phyloP scores from a whole-genome alignment of 2,797 vertebrate genomes.

The Gephyroberyx darwinii region DNA sequence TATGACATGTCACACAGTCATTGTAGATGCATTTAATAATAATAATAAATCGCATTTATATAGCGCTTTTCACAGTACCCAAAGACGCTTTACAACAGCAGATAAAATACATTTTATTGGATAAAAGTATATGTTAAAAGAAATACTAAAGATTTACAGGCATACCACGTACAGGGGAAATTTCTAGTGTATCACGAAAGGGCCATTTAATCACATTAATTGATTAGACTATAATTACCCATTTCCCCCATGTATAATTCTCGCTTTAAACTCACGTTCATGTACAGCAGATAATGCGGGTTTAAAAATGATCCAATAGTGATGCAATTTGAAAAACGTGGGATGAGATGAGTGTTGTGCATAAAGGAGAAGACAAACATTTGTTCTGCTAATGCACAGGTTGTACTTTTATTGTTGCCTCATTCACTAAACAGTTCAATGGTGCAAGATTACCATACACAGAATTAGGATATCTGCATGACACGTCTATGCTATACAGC shows the following conservation, averaged over 20 bases:
- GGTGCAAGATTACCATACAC: conserved; percentile 99
- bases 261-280: background rate
- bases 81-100: too few species aligned
- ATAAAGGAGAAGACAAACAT: conserved; percentile 55
- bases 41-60: too few species aligned
- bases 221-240: too few species aligned
- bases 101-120: too few species aligned
- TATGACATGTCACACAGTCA: background rate
- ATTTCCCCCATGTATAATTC: too few species aligned
- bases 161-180: background rate
- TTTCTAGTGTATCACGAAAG: too few species aligned
- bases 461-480: conserved; percentile 97
- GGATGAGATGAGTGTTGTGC: background rate
- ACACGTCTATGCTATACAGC: conserved; percentile 99
- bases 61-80: too few species aligned
- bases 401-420: conserved; percentile 98
- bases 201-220: background rate
- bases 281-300: background rate
- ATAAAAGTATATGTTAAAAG: too few species aligned
- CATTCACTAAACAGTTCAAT: conserved; percentile 95
- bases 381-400: conserved; percentile 86
- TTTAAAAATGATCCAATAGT: background rate
- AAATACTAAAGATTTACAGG: background rate
- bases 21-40: background rate
- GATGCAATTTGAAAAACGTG: background rate